phyloP scores from a whole-genome alignment of 2,888 invertebrate species.

The Troglohyphantes excavatus region DNA sequence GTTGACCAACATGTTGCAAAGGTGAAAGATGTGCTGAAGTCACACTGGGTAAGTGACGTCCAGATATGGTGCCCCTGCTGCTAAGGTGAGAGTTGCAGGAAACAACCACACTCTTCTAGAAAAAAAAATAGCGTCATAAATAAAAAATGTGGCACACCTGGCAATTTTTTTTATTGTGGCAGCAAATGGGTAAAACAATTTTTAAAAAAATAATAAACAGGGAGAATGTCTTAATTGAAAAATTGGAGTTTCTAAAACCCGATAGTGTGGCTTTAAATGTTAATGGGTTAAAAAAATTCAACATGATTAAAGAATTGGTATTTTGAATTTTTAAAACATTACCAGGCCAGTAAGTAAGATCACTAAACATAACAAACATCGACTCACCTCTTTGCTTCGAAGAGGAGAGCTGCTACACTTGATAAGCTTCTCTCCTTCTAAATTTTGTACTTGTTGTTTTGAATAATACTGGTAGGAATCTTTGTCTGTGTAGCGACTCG shows the following conservation, averaged over 20 bases:
- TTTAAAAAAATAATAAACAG: too few species aligned
- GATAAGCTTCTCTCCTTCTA: constrained; percentile 80
- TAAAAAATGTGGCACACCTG: background rate
- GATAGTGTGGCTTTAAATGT: too few species aligned
- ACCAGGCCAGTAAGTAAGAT: too few species aligned
- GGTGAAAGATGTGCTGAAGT: constrained; percentile 84
- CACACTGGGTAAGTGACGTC: constrained; percentile 79
- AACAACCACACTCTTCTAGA: constrained; percentile 60
- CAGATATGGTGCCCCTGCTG: constrained; percentile 48
- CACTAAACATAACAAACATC: too few species aligned
- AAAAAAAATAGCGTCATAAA: background rate
- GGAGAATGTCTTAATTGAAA: too few species aligned
- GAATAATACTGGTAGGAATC: constrained; percentile 71
- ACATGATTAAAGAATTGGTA: too few species aligned
- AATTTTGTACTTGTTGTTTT: constrained; percentile 77
- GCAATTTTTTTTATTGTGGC: too few species aligned
- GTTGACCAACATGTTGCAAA: constrained; percentile 85
- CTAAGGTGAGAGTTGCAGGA: constrained; percentile 52
- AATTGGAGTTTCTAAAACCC: too few species aligned
- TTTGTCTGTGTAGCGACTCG: constrained; percentile 44
- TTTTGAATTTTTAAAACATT: too few species aligned
- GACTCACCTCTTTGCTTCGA: constrained; percentile 73
- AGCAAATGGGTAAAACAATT: too few species aligned
- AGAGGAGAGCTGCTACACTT: constrained; percentile 79
- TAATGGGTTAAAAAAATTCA: too few species aligned